Evolutionary conservation across 1,140 invertebrate species (phyloP).

Genomic region (Musca domestica): DNA sequence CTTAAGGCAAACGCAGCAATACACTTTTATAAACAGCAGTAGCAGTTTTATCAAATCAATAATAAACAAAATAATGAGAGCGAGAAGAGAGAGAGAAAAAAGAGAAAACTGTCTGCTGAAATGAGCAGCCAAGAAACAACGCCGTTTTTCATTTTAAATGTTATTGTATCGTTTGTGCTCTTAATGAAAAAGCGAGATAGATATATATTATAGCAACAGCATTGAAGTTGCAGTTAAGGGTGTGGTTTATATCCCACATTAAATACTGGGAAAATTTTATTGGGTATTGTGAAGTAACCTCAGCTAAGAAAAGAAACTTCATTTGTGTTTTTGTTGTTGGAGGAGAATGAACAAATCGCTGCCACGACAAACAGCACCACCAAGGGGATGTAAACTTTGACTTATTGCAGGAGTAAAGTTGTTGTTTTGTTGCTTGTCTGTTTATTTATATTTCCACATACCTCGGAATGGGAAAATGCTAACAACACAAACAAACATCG

Average conservation of each 20-base stretch:
- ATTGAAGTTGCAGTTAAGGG: conserved; percentile 25
- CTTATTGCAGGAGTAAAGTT: neutral
- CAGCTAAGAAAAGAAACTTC: too few species aligned
- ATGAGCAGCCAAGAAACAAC: neutral
- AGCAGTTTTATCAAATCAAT: conserved; percentile 30
- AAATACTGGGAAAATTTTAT: conserved; percentile 28
- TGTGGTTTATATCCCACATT: neutral
- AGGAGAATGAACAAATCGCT: neutral
- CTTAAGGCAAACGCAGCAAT: conserved; percentile 30
- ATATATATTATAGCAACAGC: neutral
- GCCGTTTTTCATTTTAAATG: too few species aligned
- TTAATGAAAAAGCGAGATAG: too few species aligned
- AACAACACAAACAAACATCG: neutral
- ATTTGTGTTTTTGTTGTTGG: too few species aligned
- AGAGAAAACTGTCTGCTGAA: too few species aligned
- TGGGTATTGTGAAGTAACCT: neutral
- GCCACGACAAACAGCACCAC: neutral
- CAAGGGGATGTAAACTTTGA: neutral
- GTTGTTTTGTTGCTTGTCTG: neutral
- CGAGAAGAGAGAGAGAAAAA: neutral
- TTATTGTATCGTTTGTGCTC: too few species aligned
- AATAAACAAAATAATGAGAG: too few species aligned
- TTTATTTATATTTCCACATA: neutral
- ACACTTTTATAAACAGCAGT: conserved; percentile 20
- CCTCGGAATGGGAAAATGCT: neutral